phyloP scores from a whole-genome alignment of 2,113 vertebrate genomes.

The Phainopepla nitens region DNA sequence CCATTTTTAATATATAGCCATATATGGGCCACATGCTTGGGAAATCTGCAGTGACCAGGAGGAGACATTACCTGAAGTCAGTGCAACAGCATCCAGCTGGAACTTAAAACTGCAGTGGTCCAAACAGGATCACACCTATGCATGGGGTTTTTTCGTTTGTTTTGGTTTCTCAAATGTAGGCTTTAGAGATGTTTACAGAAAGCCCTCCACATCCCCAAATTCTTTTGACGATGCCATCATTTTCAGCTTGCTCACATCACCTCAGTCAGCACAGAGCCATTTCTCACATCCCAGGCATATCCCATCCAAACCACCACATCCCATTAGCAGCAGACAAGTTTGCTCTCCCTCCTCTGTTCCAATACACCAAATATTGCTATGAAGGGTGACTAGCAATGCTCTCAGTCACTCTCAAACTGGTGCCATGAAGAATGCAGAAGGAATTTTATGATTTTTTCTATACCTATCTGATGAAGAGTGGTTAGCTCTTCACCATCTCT shows the following conservation, averaged over 20 bases:
- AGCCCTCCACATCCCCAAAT: neutral
- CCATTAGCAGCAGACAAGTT: neutral
- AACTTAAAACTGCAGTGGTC: neutral
- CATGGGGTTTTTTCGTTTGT: rapidly evolving
- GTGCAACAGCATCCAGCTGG: neutral
- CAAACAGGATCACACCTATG: neutral
- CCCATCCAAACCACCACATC: neutral
- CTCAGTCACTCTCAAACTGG: neutral
- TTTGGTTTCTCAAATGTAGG: neutral
- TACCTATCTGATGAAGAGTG: neutral
- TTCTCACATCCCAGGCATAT: neutral
- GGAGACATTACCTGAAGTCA: neutral
- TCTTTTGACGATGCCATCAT: neutral
- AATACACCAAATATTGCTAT: neutral
- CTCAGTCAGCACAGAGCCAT: neutral
- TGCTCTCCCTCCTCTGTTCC: neutral
- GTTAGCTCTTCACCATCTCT: neutral
- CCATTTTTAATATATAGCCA: neutral
- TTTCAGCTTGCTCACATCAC: neutral
- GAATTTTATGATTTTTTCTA: neutral
- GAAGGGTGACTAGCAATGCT: neutral
- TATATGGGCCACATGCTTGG: neutral
- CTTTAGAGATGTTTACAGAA: neutral
- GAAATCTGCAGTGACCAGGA: neutral
- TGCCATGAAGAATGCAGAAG: neutral